These are phyloP conservation scores for Congeria kusceri DNA, from an alignment of 2,888 invertebrate genomes.

Conservation along the genomic window DNA sequence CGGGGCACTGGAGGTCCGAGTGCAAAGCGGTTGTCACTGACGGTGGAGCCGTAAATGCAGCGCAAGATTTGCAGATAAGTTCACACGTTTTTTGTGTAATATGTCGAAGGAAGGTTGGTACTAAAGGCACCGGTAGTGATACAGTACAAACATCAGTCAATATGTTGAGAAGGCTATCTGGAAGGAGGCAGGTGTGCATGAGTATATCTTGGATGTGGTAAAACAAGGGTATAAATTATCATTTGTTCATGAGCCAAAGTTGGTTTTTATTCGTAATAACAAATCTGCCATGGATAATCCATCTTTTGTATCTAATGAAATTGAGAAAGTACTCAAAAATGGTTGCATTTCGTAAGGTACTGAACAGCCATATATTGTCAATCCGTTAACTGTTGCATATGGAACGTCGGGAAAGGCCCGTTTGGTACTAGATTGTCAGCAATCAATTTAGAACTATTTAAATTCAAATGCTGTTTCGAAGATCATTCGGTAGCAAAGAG, in stretches of 20 bases:
- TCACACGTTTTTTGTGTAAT: conserved; percentile 5
- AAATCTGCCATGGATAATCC: conserved; percentile 24
- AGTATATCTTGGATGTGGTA: conserved; percentile 19
- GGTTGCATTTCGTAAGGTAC: conserved; percentile 20
- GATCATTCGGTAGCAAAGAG: conserved; percentile 24
- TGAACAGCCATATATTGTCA: conserved; percentile 20
- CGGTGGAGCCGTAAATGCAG: neutral
- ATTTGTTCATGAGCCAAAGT: conserved; percentile 18
- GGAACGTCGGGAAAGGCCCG: conserved; percentile 25
- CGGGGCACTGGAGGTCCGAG: conserved; percentile 38
- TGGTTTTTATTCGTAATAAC: conserved; percentile 28
- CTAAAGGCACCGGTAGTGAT: neutral
- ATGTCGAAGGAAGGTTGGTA: neutral
- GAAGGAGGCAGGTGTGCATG: conserved; percentile 11
- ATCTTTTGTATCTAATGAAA: conserved; percentile 27
- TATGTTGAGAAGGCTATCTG: conserved; percentile 22
- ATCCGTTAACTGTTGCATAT: conserved; percentile 38
- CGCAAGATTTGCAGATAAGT: conserved; percentile 24
- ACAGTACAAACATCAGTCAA: conserved; percentile 18
- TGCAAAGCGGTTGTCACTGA: conserved; percentile 12
- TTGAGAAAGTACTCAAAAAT: conserved; percentile 15
- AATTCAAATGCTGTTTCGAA: conserved; percentile 31
- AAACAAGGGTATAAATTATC: conserved; percentile 26
- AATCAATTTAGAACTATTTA: conserved; percentile 30
- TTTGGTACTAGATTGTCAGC: conserved; percentile 35